A percentile compares a stretch with the other conserved stretches of the same genome.
These are phyloP conservation scores for Plagodis dolabraria DNA, from an alignment of 2,888 invertebrate species.

Conservation along the genomic window DNA sequence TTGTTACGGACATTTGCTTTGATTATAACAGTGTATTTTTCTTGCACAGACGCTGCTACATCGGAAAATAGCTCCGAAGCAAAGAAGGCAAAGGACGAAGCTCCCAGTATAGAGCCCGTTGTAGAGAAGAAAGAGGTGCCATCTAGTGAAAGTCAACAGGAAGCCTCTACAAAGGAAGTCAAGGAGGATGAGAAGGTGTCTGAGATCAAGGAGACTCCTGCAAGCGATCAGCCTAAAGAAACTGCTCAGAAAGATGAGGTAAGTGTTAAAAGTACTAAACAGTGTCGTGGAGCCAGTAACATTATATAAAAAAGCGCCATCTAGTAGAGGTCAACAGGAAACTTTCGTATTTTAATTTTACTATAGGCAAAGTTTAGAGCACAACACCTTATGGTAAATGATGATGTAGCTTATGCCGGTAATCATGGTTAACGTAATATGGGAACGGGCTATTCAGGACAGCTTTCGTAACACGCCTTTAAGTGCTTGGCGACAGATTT, in stretches of 20 bases:
- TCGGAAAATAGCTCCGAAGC: slow-evolving; percentile 30
- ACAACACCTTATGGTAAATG: no score
- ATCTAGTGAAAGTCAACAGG: slow-evolving; percentile 4
- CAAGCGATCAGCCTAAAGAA: slow-evolving; percentile 14
- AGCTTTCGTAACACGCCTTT: no score
- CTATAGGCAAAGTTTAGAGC: no score
- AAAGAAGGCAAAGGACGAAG: slow-evolving; percentile 48
- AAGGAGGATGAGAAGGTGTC: neutral
- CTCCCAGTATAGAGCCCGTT: slow-evolving; percentile 60
- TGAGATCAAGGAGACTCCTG: slow-evolving; percentile 9
- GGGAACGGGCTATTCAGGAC: no score
- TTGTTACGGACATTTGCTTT: no score
- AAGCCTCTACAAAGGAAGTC: neutral
- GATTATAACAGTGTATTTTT: neutral
- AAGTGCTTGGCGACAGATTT: no score
- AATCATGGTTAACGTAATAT: no score
- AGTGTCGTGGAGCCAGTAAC: no score
- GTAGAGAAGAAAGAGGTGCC: slow-evolving; percentile 23
- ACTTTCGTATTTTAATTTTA: no score
- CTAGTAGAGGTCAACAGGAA: no score
- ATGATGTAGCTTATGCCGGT: no score
- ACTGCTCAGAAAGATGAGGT: slow-evolving; percentile 15
- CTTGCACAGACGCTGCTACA: slow-evolving; percentile 33
- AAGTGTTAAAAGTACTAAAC: neutral
- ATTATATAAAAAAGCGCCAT: no score